Evolutionary conservation across 2,888 invertebrate genomes (phyloP), one percentile per base, ranked within the genome.

Genomic region (Amaurobius ferox): DNA sequence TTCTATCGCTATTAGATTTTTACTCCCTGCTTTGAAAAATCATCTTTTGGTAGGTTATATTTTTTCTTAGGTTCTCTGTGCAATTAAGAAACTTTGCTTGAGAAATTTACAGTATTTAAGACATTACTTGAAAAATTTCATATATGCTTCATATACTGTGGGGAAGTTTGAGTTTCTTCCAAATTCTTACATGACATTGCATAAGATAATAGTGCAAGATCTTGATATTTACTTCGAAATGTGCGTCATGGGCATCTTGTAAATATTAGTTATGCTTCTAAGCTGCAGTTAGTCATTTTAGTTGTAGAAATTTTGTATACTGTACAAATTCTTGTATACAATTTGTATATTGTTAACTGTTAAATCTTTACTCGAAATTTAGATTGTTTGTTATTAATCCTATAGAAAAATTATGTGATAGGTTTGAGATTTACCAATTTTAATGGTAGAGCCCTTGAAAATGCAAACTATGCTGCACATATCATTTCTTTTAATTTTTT

Each of bases 221-320:
- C 44, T 16, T 44, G 2, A 23, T 55, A 16, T 55, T 55, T 55
- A 55, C 23, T 55, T 23, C 23, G 11, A 55, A 55, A 23, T 55
- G 16, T 55, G 16, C n/a, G 9, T 55, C 23, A 35, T 11, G 11
- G 5, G 23, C 19, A 55, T 55, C 2, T n/a, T 23, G 23, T 55
- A 55, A 16, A 55, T 55, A 55, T 55, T 55, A 55, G 55, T 55
- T 55, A 55, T 55, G 55, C 55, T 55, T 55, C 23, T 23, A 55
- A 55, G 55, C 55, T 55, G 55, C 55, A 55, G 23, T 16, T 55
- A 55, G 55, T 44, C 44, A 44, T 7, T 55, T 2, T 55, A 55
- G 55, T n/a, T 71, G 29, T 78, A 70, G 78, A 70, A n/a, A n/a
- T 68, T 78, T 61, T 78, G 29, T 78, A n/a, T n/a, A 78, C 30